A percentile compares a stretch with the other conserved stretches of the same genome.
phyloP scores from a whole-genome alignment of 37 sponge, comb jelly and placozoan genomes.

The Amphimedon queenslandica region DNA sequence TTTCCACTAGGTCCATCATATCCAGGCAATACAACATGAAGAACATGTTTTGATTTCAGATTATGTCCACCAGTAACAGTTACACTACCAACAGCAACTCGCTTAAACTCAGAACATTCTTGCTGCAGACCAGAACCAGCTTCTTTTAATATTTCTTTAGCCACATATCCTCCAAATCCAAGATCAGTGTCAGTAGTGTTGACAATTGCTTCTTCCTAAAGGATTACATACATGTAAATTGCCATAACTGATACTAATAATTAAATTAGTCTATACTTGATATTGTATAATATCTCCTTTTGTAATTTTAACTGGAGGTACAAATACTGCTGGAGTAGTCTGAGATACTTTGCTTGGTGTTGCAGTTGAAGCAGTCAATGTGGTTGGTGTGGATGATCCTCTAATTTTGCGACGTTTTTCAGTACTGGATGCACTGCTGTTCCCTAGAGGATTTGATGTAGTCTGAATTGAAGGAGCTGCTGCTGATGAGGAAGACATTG shows the following conservation, averaged over 20 bases:
- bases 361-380: not conserved
- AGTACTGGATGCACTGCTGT: not conserved
- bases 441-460: not conserved
- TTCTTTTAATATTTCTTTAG: slow-evolving; percentile 30
- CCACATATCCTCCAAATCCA: slow-evolving; percentile 35
- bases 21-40: slow-evolving; percentile 36
- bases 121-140: slow-evolving; percentile 47
- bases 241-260: not conserved
- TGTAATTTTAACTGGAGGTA: slow-evolving; percentile 6
- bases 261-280: too few relatives aligned
- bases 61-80: slow-evolving; percentile 44
- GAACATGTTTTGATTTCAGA: slow-evolving; percentile 27
- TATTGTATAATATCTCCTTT: not conserved
- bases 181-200: slow-evolving; percentile 49
- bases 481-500: not conserved
- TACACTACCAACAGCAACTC: slow-evolving; percentile 36
- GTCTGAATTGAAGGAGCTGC: not conserved
- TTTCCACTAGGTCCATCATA: slow-evolving; percentile 37
- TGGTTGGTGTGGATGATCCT: not conserved
- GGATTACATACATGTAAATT: not conserved
- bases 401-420: not conserved
- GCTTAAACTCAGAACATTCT: slow-evolving; percentile 35
- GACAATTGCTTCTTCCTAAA: slow-evolving; percentile 63
- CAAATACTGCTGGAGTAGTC: too few relatives aligned
- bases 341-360: too few relatives aligned